Evolutionary conservation across 2,113 vertebrate species (phyloP), one percentile per base, ranked within the genome.

Genomic region (Romanogobio albipinnatus): DNA sequence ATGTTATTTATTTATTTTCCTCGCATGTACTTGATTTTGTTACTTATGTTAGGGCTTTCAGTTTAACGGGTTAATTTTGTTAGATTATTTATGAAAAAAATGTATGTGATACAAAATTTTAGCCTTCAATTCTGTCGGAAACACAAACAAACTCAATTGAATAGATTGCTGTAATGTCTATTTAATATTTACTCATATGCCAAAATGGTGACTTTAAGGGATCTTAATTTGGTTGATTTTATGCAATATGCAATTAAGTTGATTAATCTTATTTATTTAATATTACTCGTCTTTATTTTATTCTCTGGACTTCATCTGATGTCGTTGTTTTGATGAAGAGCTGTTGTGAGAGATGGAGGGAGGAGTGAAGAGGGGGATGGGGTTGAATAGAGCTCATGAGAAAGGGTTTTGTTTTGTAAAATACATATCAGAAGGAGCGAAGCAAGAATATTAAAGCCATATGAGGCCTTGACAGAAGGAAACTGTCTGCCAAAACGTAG

Each of bases 361-460:
- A 22, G 17, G 53, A 22, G 17, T 56, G 53, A 56, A 56, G 76
- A 78, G 70, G 77, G 87, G 85, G 64, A 84, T 86, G 89, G 86
- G 82, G 89, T 90, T 85, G 85, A 89, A 91, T 87, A 86, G 87
- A 76, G 90, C 87, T 85, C 76, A 81, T 66, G 71, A 81, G 49
- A 84, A 93, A 78, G 58, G 43, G 70, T 15, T 33, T 93, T 93
- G 92, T 88, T 90, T 90, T 93, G 92, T 92, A 90, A 92, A 87
- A 89, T 88, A 83, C 89, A 90, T 89, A 92, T 92, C 89, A 93
- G 56, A 93, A 89, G 88, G 90, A 88, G 93, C 90, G 88, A 86
- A 64, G 89, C 92, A 87, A 80, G 84, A 89, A 93, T 93, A 93
- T 94, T 93, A 90, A 94, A 95, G 88, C 92, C 93, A 94, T 93